Evolutionary conservation across 2,888 invertebrate species (phyloP), one percentile per base, ranked within the genome.

Genomic region (Cataglyphis livida): DNA sequence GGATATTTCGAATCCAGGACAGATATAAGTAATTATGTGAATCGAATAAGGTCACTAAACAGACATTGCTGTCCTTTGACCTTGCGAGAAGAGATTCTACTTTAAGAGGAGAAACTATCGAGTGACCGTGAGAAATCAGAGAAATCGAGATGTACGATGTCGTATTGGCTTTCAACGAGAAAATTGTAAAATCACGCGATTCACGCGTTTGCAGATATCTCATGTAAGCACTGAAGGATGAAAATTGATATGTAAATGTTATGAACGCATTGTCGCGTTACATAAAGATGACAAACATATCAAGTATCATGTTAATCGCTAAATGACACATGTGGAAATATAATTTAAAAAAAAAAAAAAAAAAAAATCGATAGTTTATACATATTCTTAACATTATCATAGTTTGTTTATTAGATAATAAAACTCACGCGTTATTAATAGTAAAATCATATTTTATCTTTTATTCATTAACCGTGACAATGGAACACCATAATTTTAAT

Each of bases 81-180:
- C 88, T 74, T 75, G 84, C 5, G 71, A 83, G 84, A 79, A 57
- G 66, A 70, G 87, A 78, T 25, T 81, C 75, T 64, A 41, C 32
- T 70, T 70, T 61, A 79, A 25, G 25, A 41, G 25, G 83, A 82
- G 85, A 84, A 83, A 84, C 89, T 70, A 79, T 35, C 68, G 54
- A 65, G 41, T 75, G 81, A 12, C 61, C 66, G 89, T 84, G 88
- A 88, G 87, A 88, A 88, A 81, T 44, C 64, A 85, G 88, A 85
- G 88, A 88, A 88, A 88, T 81, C 81, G 81, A 71, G 44, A 82
- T 85, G 57, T 86, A 74, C 48, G 59, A 41, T 78, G 65, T 32
- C 15, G 66, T 57, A 68, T 79, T 25, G 44, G 9, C 4, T 71
- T 57, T 21, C 48, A 18, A 2, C 7, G 59, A n/a, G 41, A 78